Evolutionary conservation across 2,113 vertebrate species (phyloP).

Genomic region (Desmodus rotundus): DNA sequence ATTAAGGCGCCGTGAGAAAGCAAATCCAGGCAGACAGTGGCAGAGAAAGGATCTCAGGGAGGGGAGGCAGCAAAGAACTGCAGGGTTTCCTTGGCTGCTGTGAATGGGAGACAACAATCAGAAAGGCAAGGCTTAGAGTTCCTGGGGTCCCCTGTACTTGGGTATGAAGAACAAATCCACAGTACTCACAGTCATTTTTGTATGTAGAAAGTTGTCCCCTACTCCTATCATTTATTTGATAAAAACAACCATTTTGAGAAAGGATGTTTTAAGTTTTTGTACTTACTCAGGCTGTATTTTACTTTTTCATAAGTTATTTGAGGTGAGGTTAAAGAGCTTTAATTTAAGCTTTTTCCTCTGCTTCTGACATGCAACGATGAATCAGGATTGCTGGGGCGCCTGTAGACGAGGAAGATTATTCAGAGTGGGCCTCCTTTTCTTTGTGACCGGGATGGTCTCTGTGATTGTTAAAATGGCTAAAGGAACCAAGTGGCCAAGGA

Average conservation of each 20-base stretch:
- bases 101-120: background rate
- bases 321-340: background rate
- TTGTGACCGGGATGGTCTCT: background rate
- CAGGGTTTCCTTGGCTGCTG: background rate
- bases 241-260: background rate
- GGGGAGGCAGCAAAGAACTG: background rate
- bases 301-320: background rate
- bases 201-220: background rate
- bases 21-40: background rate
- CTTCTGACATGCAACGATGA: background rate
- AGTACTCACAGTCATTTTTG: background rate
- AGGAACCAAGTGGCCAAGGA: background rate
- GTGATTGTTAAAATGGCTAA: background rate
- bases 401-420: background rate
- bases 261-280: background rate
- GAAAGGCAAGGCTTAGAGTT: no score
- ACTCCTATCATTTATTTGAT: background rate
- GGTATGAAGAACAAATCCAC: background rate
- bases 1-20: background rate
- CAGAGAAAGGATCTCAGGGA: background rate
- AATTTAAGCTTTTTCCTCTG: background rate
- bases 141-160: background rate
- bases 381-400: background rate
- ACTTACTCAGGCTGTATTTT: background rate
- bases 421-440: background rate